Base-by-base conservation (phyloP, 2,888 invertebrate species). In the Caenorhabditis imperialis region DNA sequence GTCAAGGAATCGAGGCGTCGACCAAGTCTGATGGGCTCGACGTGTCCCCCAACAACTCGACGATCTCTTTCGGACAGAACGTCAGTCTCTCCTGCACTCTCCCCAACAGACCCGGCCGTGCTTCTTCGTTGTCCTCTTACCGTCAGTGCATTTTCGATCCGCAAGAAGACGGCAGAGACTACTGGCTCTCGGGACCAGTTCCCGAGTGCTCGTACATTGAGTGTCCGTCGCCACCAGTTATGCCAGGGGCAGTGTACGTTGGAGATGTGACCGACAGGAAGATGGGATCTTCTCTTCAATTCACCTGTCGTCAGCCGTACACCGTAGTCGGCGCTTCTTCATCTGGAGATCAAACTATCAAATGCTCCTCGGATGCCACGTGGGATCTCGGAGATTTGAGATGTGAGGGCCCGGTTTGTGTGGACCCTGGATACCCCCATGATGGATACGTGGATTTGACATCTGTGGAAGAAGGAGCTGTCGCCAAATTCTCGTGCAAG, bases 341-440 rank as follows among this genome's bases (percentile, higher is more conserved):
- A 78, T 93, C 93, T 83, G 93, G 95, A 82, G 95, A 96, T 86
- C 94, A 94, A 88, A 93, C 94, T 12, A 96, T 98, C 0, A 91
- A 84, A 10, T 97, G 97, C 89, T 93, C 93, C 90, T 93, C 93
- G 0, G 95, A 95, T 86, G 94, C 95, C 2, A 93, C 94, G 74
- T 98, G 98, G 98, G 97, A 97, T 90, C 96, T 97, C 88, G 97
- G 97, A 27, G 95, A 95, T 88, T 91, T 98, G 53, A 91, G 94
- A 58, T 98, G 98, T 88, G 96, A 96, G 90, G 97, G 96, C 20
- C 96, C 96, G 3, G 96, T 96, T 1, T 96, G 96, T 88, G 94
- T 94, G 89, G 96, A 97, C 89, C 96, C 96, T 0, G 95, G 96
- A 1, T 92, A 94, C 85, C 96, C 96, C 0, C 93, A 94, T 72